phyloP scores from a whole-genome alignment of 2,797 vertebrate genomes.

The Otus scops region DNA sequence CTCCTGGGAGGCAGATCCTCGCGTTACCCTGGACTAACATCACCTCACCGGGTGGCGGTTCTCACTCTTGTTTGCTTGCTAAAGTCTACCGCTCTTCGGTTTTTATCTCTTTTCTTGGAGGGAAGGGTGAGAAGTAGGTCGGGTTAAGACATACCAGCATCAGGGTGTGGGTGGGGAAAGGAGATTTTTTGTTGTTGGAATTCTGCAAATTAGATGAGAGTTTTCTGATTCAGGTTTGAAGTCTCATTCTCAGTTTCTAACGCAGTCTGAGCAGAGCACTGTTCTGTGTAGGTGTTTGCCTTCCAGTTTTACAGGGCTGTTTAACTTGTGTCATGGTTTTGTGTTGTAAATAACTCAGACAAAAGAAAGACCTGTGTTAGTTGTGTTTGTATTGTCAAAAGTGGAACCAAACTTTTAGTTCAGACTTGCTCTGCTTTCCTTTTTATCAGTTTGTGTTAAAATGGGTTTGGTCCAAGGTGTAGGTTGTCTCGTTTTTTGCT shows the following conservation, averaged over 20 bases:
- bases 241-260: not conserved
- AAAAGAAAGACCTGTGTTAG: not conserved
- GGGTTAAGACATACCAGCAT: not conserved
- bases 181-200: not conserved
- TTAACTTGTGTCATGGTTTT: not conserved
- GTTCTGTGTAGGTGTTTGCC: not conserved
- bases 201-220: not conserved
- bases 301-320: not conserved
- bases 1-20: not conserved
- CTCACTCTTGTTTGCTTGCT: not conserved
- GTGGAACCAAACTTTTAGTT: not conserved
- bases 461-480: not conserved
- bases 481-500: rapidly evolving
- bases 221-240: not conserved
- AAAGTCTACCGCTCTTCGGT: not conserved
- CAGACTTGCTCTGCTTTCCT: not conserved
- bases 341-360: not conserved
- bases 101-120: not conserved
- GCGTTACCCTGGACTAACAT: rapidly evolving
- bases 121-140: not conserved
- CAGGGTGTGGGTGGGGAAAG: not conserved
- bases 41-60: not conserved
- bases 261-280: rapidly evolving
- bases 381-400: not conserved
- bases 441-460: not conserved